phyloP scores from a whole-genome alignment of 2,888 invertebrate species.

The Torymus texanus region DNA sequence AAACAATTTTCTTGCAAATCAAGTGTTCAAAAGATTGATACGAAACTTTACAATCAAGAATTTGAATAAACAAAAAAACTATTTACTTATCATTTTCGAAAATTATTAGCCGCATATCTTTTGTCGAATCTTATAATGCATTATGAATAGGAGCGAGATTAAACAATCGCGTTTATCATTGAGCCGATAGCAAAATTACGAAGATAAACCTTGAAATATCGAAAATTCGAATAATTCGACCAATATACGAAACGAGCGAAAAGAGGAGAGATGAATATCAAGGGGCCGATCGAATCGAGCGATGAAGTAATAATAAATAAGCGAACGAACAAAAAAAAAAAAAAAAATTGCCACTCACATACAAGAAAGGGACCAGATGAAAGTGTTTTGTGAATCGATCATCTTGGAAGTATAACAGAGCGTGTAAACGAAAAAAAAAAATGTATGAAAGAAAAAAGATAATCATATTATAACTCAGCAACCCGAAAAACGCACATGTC shows the following conservation, averaged over 20 bases:
- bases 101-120: conserved; percentile 9
- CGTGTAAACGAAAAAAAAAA: conserved; percentile 4
- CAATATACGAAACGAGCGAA: conserved; percentile 16
- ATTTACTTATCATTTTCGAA: conserved; percentile 2
- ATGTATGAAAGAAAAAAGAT: conserved; percentile 24
- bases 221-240: conserved; percentile 35
- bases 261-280: not conserved
- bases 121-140: not conserved
- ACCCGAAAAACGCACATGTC: conserved; percentile 13
- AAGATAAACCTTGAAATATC: not conserved
- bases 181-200: not conserved
- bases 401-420: conserved; percentile 55
- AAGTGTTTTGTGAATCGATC: conserved; percentile 63
- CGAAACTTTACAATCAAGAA: conserved; percentile 31
- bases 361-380: conserved; percentile 71
- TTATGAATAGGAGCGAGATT: not conserved
- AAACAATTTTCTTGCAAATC: conserved; percentile 40
- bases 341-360: conserved; percentile 47
- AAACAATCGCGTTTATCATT: conserved; percentile 24
- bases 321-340: conserved; percentile 42
- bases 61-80: too few species aligned
- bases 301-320: conserved; percentile 6
- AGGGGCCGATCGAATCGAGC: conserved; percentile 16
- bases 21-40: conserved; percentile 38
- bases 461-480: conserved; percentile 31